Conservation (phyloP, 1,140 invertebrate genomes). For the Muscidifurax raptorellus region DNA sequence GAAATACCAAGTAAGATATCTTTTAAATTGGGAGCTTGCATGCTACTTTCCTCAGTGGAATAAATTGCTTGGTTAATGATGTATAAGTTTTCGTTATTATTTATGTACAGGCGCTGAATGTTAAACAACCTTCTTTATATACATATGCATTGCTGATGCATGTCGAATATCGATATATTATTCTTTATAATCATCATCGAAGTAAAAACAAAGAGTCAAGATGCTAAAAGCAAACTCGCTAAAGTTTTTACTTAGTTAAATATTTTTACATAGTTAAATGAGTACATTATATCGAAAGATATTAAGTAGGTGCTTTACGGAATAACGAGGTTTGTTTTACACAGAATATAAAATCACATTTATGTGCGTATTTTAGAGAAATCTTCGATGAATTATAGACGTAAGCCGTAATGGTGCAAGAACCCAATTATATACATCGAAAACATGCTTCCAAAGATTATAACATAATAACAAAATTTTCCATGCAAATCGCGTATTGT, state of each 20-base stretch:
- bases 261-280: no score
- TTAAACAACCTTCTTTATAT: background rate
- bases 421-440: slow-evolving; percentile 21
- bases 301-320: background rate
- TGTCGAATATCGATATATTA: no score
- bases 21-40: slow-evolving; percentile 27
- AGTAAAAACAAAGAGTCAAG: no score
- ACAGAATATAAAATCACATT: no score
- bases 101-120: background rate
- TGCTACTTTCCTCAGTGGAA: slow-evolving; percentile 9
- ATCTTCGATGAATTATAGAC: background rate
- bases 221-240: no score
- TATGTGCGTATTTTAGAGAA: background rate
- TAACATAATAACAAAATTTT: background rate
- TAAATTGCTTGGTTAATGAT: background rate
- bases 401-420: background rate
- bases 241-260: no score
- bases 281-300: no score
- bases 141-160: no score
- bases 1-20: no score
- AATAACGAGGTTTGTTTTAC: background rate
- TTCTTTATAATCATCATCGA: no score
- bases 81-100: background rate
- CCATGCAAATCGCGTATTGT: slow-evolving; percentile 34
- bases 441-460: slow-evolving; percentile 9